Base-by-base conservation (phyloP, 2,888 invertebrate genomes). In the Hedychridium roseum region DNA sequence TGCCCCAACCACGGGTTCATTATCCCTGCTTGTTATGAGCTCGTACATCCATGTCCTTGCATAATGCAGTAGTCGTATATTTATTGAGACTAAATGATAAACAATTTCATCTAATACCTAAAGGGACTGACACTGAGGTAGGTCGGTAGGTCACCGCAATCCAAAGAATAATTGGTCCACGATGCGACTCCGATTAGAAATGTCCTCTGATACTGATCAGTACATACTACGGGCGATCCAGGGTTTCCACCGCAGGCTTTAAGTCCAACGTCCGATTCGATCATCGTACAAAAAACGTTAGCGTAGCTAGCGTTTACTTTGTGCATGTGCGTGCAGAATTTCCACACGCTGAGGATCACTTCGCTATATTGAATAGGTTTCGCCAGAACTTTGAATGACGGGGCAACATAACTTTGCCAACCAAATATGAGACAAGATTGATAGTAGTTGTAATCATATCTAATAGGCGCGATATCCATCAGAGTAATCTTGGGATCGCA, bases 201-300 rank as follows among this genome's bases (percentile, higher is more conserved):
- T 48, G 45, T 57, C 39, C 57, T 43, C 7, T 47, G 41, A 46
- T 58, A 48, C 15, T 54, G 54, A 44, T 68, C 58, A 28, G 68
- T 54, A 32, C 70, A 70, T 1, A 69, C 57, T 6, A 69, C 60
- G 5, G 70, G 70, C 3, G 69, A 62, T 17, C 69, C 70, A 15
- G 70, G 70, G 62, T 70, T 69, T 3, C 70, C 70, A 9, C 69
- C 68, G 37, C 70, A 70, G 2, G 60, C 65, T 52, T 54, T 54
- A 14, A 63, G 36, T 5, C 60, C 64, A 34, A 62, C 43, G 3
- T 57, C 50, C 15, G 53, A 53, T 12, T 68, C 66, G 5, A 62
- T 47, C 59, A 61, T 61, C 20, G 66, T 39, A 34, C 67, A 69
- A 37, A 70, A 66, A 3, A 63, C 60, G 40, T 67, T 69, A 4